Conservation (phyloP, 1,140 invertebrate species). For the Ptiloglossa arizonensis region DNA sequence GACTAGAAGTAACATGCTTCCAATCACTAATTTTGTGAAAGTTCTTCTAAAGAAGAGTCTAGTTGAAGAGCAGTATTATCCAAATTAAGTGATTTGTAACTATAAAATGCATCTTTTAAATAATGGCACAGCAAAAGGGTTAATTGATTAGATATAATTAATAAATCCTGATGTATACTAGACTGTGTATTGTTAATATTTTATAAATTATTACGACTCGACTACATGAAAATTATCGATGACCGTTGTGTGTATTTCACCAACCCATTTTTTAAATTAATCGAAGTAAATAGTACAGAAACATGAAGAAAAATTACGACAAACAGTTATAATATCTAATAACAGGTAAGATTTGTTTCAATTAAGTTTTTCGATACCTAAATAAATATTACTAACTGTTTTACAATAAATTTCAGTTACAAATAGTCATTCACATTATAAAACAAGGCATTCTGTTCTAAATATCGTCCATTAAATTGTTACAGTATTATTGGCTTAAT, state of each 20-base stretch:
- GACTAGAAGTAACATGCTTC: neutral
- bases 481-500: constrained; percentile 9
- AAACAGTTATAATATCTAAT: neutral
- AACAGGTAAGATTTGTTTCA: neutral
- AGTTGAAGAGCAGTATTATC: neutral
- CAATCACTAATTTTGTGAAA: neutral
- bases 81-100: neutral
- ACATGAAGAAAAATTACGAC: constrained; percentile 1
- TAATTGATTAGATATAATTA: constrained; percentile 6
- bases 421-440: neutral
- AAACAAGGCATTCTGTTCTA: constrained; percentile 1
- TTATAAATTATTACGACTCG: constrained; percentile 18
- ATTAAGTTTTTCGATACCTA: neutral
- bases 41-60: neutral
- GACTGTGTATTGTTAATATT: neutral
- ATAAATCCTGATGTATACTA: neutral
- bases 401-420: constrained; percentile 10
- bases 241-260: neutral
- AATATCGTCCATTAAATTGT: neutral
- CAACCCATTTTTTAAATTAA: constrained; percentile 1
- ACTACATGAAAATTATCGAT: neutral
- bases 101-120: neutral
- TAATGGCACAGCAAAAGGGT: constrained; percentile 18
- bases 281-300: neutral
- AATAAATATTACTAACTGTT: constrained; percentile 12